Conservation (phyloP, 2,113 vertebrate species). For the Cyanoramphus novaezelandiae region DNA sequence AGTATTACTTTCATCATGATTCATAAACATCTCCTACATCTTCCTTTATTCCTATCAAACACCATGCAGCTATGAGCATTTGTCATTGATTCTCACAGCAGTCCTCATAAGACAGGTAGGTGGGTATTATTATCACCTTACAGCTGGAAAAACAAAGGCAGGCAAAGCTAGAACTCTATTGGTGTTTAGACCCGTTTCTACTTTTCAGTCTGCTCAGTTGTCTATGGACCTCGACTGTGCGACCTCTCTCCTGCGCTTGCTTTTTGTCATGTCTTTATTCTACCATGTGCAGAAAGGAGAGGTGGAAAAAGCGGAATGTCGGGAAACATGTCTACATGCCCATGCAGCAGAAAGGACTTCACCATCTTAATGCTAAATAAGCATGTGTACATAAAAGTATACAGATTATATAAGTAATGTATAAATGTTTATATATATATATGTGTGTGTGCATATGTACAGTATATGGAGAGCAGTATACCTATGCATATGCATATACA, state of each 20-base stretch:
- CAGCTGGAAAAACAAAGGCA: neutral
- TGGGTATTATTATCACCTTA: neutral
- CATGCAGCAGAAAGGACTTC: neutral
- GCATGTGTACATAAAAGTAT: neutral
- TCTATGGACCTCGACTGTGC: neutral
- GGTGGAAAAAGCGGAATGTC: neutral
- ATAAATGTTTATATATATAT: neutral
- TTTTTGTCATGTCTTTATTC: neutral
- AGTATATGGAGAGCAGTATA: neutral
- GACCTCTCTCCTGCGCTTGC: neutral
- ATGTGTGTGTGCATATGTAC: neutral
- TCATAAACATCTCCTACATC: neutral
- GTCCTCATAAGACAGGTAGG: neutral
- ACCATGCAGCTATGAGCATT: neutral
- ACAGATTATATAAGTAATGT: neutral
- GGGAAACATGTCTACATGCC: neutral
- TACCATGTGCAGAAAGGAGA: neutral
- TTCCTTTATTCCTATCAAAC: slow-evolving; percentile 21
- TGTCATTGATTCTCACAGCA: neutral
- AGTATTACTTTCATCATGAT: neutral
- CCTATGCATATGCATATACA: neutral
- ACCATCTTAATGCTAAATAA: neutral
- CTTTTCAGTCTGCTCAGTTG: neutral
- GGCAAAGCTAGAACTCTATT: neutral
- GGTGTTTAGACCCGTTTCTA: neutral